phyloP scores from a whole-genome alignment of 2,888 invertebrate species.

The Ectemnius lituratus region DNA sequence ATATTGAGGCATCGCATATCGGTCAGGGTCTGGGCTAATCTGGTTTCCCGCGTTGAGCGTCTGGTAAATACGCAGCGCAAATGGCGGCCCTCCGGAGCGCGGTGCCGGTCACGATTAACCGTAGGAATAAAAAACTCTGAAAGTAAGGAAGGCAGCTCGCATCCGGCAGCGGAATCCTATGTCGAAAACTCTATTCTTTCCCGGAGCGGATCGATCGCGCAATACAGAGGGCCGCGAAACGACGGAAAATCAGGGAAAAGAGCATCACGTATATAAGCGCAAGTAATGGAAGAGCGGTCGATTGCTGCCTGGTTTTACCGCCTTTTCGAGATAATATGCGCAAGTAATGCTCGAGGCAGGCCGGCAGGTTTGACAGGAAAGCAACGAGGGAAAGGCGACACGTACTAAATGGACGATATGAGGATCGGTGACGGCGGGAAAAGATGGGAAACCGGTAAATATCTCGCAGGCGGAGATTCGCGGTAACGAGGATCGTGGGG shows the following conservation, averaged over 20 bases:
- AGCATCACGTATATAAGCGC: conserved; percentile 2
- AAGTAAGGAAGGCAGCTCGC: conserved; percentile 44
- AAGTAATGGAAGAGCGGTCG: conserved; percentile 3
- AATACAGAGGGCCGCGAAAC: conserved; percentile 29
- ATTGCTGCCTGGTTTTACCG: background rate
- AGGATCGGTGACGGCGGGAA: conserved; percentile 41
- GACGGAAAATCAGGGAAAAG: conserved; percentile 39
- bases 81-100: conserved; percentile 59
- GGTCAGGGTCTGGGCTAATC: conserved; percentile 35
- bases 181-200: conserved; percentile 37
- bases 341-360: background rate
- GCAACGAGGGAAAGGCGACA: conserved; percentile 7
- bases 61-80: conserved; percentile 68
- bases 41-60: conserved; percentile 66
- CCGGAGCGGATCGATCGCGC: conserved; percentile 42
- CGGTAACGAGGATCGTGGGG: conserved; percentile 12
- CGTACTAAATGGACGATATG: conserved; percentile 13
- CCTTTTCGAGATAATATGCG: background rate
- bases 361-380: conserved; percentile 4
- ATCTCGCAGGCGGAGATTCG: conserved; percentile 23
- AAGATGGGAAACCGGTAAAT: conserved; percentile 41
- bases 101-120: conserved; percentile 58
- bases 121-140: conserved; percentile 55
- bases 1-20: background rate
- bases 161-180: conserved; percentile 24